These are phyloP conservation scores for Acrobasis consociella DNA, from an alignment of 2,888 invertebrate species.

Conservation along the genomic window DNA sequence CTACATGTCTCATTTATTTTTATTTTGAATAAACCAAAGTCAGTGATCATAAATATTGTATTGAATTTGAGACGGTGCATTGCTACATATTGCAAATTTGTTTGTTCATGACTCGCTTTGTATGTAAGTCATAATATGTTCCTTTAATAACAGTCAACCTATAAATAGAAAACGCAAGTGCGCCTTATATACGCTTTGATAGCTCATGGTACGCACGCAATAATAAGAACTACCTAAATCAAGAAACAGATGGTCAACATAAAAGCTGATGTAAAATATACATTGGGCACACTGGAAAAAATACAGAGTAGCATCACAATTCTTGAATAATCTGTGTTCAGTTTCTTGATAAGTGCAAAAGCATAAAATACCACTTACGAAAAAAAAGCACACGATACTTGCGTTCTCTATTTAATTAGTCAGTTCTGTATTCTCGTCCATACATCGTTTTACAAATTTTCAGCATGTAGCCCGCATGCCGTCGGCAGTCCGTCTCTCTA, in stretches of 20 bases:
- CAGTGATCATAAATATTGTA: background rate
- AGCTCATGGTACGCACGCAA: background rate
- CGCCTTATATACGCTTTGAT: background rate
- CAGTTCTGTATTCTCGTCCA: background rate
- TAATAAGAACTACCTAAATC: background rate
- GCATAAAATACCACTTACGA: too few relatives aligned
- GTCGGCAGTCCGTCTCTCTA: constrained; percentile 11
- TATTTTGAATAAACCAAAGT: background rate
- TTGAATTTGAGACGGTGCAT: constrained; percentile 17
- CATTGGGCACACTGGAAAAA: too few relatives aligned
- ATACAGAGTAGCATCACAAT: too few relatives aligned
- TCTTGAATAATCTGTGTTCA: too few relatives aligned
- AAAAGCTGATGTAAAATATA: too few relatives aligned
- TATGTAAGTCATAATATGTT: constrained; percentile 11
- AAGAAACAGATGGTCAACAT: too few relatives aligned
- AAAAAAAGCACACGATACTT: too few relatives aligned
- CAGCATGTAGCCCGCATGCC: constrained; percentile 24
- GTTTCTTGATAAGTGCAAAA: background rate
- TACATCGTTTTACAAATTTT: constrained; percentile 23
- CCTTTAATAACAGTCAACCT: background rate
- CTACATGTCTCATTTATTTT: constrained; percentile 7
- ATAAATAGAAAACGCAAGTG: constrained; percentile 3
- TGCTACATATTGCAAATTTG: constrained; percentile 26
- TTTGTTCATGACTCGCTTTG: constrained; percentile 6
- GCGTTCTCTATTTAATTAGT: background rate